A percentile compares a stretch with the other conserved stretches of the same genome.
Conservation (phyloP, 2,888 invertebrate species). For the Drosophila mettleri region DNA sequence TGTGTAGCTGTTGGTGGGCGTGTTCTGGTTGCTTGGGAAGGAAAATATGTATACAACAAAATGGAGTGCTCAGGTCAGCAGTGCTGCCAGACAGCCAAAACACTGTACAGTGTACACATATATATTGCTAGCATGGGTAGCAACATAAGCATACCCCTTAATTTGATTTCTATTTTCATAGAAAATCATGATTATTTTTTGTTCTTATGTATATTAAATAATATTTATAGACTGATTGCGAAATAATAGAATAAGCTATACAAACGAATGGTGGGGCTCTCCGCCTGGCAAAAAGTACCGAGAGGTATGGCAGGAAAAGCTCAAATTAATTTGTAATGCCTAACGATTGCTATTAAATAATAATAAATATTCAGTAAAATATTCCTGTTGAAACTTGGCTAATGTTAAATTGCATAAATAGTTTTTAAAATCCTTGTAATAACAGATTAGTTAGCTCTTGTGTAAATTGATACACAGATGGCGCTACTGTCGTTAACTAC, state of each 20-base stretch:
- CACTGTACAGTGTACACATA: not conserved
- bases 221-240: too few relatives aligned
- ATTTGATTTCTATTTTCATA: too few relatives aligned
- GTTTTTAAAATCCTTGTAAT: not conserved
- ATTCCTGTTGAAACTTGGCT: not conserved
- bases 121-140: not conserved
- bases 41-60: not conserved
- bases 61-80: slow-evolving; percentile 52
- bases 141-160: not conserved
- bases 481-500: not conserved
- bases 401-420: not conserved
- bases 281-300: too few relatives aligned
- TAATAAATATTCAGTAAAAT: not conserved
- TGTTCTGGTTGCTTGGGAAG: slow-evolving; percentile 21
- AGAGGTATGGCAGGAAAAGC: too few relatives aligned
- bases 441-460: not conserved
- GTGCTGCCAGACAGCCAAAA: slow-evolving; percentile 54
- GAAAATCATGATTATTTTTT: too few relatives aligned
- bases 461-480: slow-evolving; percentile 4
- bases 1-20: slow-evolving; percentile 46
- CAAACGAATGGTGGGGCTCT: too few relatives aligned
- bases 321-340: too few relatives aligned
- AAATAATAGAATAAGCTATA: too few relatives aligned
- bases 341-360: too few relatives aligned
- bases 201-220: too few relatives aligned